Percentiles rank a stretch among this genome's conserved stretches.
Conservation (phyloP, 2,888 invertebrate genomes). For the Cosmopolites sordidus region DNA sequence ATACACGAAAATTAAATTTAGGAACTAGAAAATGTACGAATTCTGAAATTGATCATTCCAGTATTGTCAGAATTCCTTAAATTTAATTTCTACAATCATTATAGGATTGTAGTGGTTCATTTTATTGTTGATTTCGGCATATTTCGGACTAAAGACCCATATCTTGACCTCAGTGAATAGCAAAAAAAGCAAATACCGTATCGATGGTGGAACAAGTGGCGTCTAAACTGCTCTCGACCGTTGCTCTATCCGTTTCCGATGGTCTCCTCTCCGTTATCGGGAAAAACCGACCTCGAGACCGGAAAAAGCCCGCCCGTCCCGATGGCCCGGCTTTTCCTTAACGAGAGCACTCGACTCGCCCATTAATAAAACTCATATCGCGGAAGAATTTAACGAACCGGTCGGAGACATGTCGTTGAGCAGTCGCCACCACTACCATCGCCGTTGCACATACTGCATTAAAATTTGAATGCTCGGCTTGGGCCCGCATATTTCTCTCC, state of each 20-base stretch:
- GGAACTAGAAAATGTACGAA: too few species aligned
- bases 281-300: too few species aligned
- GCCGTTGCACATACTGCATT: conserved; percentile 12
- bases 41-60: too few species aligned
- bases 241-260: conserved; percentile 11
- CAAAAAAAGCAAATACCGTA: too few species aligned
- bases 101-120: too few species aligned
- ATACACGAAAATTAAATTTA: too few species aligned
- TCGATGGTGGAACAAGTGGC: too few species aligned
- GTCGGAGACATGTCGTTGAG: conserved; percentile 23
- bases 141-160: too few species aligned
- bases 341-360: conserved; percentile 31
- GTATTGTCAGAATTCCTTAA: too few species aligned
- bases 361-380: conserved; percentile 43
- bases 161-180: too few species aligned
- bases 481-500: background rate
- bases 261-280: conserved; percentile 9
- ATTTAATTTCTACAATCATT: too few species aligned
- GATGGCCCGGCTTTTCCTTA: conserved; percentile 24
- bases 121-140: too few species aligned
- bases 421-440: background rate
- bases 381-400: conserved; percentile 44
- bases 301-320: conserved; percentile 1
- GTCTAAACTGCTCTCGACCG: background rate
- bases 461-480: conserved; percentile 16